Conservation (phyloP, 2,797 vertebrate species). For the Petrocephalus sullivani region DNA sequence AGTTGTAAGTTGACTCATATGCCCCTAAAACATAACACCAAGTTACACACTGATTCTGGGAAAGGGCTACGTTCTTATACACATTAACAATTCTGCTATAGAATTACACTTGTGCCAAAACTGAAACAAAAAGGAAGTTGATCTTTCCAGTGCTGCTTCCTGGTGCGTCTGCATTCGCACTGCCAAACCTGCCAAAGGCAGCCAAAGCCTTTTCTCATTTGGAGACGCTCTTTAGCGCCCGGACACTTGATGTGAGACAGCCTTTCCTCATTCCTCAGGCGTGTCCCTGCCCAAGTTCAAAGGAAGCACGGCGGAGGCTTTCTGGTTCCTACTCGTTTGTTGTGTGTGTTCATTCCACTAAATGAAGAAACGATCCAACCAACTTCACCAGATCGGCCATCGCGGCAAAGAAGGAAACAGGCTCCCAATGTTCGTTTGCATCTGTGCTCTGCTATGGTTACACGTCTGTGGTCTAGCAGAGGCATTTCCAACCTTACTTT, state of each 20-base stretch:
- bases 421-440: background rate
- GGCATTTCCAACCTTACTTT: background rate
- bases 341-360: background rate
- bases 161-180: background rate
- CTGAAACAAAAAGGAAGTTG: slow-evolving; percentile 7
- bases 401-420: background rate
- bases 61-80: background rate
- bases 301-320: background rate
- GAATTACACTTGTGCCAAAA: slow-evolving; percentile 2
- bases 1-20: background rate
- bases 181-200: background rate
- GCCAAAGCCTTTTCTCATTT: background rate
- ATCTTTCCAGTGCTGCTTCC: background rate
- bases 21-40: background rate
- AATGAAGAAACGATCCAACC: background rate
- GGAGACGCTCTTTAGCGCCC: background rate
- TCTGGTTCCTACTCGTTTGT: background rate
- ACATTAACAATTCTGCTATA: background rate
- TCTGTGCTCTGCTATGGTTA: background rate
- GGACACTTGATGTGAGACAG: background rate
- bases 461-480: background rate
- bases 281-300: background rate
- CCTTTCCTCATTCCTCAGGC: background rate
- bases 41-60: background rate
- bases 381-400: background rate